A percentile compares a stretch with the other conserved stretches of the same genome.
Conservation (phyloP, 2,888 invertebrate genomes). For the Glaucopsyche alexis region DNA sequence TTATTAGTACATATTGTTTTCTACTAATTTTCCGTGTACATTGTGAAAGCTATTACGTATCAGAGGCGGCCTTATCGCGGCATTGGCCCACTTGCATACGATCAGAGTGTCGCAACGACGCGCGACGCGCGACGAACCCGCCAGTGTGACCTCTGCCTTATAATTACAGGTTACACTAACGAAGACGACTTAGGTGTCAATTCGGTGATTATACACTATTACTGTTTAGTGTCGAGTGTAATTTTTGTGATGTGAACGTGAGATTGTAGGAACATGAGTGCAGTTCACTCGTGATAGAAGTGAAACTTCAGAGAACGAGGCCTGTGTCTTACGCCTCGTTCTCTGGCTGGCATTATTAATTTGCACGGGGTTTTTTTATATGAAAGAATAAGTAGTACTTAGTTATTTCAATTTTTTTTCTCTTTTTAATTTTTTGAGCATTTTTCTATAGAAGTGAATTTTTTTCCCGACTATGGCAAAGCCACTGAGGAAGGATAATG, state of each 20-base stretch:
- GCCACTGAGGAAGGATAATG: too few relatives aligned
- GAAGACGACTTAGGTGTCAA: slow-evolving; percentile 15
- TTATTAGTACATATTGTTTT: slow-evolving; percentile 33
- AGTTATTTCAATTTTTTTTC: too few relatives aligned
- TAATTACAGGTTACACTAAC: not conserved
- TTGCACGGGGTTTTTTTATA: too few relatives aligned
- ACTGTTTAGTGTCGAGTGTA: not conserved
- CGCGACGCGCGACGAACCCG: slow-evolving; percentile 51
- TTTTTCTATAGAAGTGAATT: too few relatives aligned
- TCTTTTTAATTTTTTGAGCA: too few relatives aligned
- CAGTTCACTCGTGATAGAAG: not conserved
- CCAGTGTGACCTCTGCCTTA: slow-evolving; percentile 12
- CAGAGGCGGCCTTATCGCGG: slow-evolving; percentile 47
- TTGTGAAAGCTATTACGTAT: slow-evolving; percentile 27
- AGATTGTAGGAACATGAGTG: not conserved
- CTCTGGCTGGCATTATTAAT: too few relatives aligned
- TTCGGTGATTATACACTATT: not conserved
- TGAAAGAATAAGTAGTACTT: too few relatives aligned
- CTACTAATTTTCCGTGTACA: not conserved
- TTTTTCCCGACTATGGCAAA: too few relatives aligned
- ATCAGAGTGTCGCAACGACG: slow-evolving; percentile 66
- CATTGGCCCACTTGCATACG: slow-evolving; percentile 63
- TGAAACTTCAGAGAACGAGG: too few relatives aligned
- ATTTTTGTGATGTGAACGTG: not conserved
- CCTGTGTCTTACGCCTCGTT: too few relatives aligned